Percentiles rank a stretch among this genome's conserved stretches.
Conservation (phyloP, 2,113 vertebrate species). For the Cisticola juncidis region DNA sequence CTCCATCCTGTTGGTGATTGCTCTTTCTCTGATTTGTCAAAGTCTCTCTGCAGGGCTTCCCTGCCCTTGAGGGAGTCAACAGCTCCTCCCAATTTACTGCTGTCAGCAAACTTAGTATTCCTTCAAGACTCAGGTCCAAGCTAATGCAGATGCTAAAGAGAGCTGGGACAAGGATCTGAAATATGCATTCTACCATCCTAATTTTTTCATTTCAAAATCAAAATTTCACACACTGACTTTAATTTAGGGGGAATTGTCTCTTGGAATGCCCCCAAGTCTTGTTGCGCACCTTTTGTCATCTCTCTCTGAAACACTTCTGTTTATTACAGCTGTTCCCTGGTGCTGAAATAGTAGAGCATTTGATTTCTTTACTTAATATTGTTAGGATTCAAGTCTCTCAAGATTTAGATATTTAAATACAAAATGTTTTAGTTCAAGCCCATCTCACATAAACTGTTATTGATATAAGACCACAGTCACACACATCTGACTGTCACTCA, state of each 20-base stretch:
- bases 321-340: not conserved
- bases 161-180: not conserved
- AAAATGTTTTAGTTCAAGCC: not conserved
- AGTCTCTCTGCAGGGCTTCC: not conserved
- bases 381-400: not conserved
- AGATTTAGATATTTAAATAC: not conserved
- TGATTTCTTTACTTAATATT: not conserved
- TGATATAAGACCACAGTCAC: conserved; percentile 23
- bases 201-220: not conserved
- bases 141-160: not conserved
- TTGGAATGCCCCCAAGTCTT: not conserved
- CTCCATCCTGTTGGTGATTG: not conserved
- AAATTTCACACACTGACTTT: not conserved
- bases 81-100: not conserved
- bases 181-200: not conserved
- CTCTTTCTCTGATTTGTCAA: not conserved
- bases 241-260: not conserved
- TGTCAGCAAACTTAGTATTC: not conserved
- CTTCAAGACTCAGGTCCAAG: fast-evolving
- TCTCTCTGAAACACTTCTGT: not conserved
- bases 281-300: not conserved
- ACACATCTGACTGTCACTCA: conserved; percentile 29
- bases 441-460: conserved; percentile 3
- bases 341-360: not conserved
- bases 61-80: fast-evolving